phyloP scores from a whole-genome alignment of 2,113 vertebrate species.

The Oceanodroma tethys region DNA sequence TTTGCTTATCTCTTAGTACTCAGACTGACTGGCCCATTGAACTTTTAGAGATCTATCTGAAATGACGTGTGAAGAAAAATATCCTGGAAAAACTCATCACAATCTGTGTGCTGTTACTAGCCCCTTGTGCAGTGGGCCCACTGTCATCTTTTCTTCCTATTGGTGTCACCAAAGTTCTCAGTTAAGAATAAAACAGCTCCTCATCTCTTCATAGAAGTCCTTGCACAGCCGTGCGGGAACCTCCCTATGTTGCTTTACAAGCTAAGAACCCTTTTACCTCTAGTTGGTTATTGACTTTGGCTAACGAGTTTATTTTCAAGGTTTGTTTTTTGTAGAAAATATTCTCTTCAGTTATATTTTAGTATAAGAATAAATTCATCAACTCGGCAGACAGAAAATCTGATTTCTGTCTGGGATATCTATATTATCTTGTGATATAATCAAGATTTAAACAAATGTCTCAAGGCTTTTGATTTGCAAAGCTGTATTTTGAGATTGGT shows the following conservation, averaged over 20 bases:
- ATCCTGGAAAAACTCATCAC: not conserved
- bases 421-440: not conserved
- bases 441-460: not conserved
- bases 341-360: not conserved
- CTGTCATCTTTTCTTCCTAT: not conserved
- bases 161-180: not conserved
- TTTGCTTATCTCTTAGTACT: not conserved
- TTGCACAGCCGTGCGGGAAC: not conserved
- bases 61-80: not conserved
- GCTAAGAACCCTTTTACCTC: not conserved
- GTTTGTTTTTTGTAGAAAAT: constrained; percentile 13
- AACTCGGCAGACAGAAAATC: not conserved
- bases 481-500: not conserved
- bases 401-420: not conserved
- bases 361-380: not conserved
- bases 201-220: not conserved
- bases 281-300: not conserved
- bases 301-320: constrained; percentile 20
- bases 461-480: not conserved
- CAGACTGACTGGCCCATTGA: not conserved
- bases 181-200: not conserved
- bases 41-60: not conserved
- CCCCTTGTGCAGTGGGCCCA: not conserved
- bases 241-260: not conserved
- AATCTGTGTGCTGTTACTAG: not conserved